Conservation (phyloP, 1,140 invertebrate genomes). For the Dufourea novaeangliae region DNA sequence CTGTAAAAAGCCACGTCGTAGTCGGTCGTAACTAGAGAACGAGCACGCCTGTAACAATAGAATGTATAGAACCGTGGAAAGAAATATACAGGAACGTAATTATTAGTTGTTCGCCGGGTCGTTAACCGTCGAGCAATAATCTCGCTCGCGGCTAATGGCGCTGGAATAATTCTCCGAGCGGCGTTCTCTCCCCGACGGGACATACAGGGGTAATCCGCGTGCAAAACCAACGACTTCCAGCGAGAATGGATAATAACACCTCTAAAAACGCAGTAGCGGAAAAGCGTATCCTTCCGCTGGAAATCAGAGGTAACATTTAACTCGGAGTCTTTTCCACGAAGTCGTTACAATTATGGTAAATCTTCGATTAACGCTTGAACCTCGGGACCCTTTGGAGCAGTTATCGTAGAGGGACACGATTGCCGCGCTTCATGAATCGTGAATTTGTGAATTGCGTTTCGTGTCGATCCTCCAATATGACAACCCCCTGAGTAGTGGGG, state of each 20-base stretch:
- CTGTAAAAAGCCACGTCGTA: not conserved
- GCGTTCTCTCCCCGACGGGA: conserved; percentile 23
- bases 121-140: conserved; percentile 46
- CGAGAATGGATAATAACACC: conserved; percentile 47
- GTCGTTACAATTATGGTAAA: no score
- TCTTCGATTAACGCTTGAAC: no score
- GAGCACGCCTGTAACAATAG: conserved; percentile 32
- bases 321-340: no score
- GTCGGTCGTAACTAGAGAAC: conserved; percentile 13
- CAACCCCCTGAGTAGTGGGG: no score
- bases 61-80: conserved; percentile 39
- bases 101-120: conserved; percentile 40
- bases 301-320: no score
- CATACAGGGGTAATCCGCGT: not conserved
- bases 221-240: conserved; percentile 34
- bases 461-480: no score
- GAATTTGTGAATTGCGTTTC: no score
- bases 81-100: conserved; percentile 46
- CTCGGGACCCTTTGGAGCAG: no score
- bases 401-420: no score
- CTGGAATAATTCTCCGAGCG: conserved; percentile 24
- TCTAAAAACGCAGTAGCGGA: conserved; percentile 12
- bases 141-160: conserved; percentile 38
- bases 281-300: no score
- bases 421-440: no score